phyloP scores from a whole-genome alignment of 2,113 vertebrate genomes.

The Balaeniceps rex region DNA sequence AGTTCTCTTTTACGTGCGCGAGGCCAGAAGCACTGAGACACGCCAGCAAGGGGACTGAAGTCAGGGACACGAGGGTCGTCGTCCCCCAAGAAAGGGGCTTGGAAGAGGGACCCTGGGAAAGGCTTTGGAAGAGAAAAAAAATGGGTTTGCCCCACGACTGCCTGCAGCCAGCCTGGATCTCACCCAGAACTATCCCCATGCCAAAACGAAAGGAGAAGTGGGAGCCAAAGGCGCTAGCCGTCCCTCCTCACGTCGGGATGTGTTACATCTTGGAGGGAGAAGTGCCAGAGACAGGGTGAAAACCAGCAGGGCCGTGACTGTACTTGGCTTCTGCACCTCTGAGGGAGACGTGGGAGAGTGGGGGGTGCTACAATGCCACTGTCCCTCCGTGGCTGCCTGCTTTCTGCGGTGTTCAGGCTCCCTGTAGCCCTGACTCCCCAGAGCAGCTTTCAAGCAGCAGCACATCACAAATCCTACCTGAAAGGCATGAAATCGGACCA shows the following conservation, averaged over 20 bases:
- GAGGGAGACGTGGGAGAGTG: neutral
- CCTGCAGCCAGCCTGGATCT: neutral
- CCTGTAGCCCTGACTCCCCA: neutral
- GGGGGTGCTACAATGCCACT: neutral
- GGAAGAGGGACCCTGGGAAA: neutral
- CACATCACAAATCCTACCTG: neutral
- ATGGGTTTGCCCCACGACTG: neutral
- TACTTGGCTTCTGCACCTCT: neutral
- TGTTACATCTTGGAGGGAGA: neutral
- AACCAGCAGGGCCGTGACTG: neutral
- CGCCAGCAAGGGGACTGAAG: neutral
- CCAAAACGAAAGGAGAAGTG: neutral
- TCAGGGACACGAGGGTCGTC: neutral
- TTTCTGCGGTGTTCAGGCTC: neutral
- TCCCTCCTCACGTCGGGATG: neutral
- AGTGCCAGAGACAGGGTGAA: neutral
- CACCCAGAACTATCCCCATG: neutral
- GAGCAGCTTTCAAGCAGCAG: neutral
- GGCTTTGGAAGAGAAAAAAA: neutral
- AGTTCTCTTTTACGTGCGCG: neutral
- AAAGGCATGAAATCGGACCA: neutral
- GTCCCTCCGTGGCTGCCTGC: neutral
- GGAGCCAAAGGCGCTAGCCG: neutral
- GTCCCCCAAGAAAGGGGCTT: neutral
- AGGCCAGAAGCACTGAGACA: neutral